phyloP scores from a whole-genome alignment of 2,113 vertebrate species.

The Mastomys natalensis region DNA sequence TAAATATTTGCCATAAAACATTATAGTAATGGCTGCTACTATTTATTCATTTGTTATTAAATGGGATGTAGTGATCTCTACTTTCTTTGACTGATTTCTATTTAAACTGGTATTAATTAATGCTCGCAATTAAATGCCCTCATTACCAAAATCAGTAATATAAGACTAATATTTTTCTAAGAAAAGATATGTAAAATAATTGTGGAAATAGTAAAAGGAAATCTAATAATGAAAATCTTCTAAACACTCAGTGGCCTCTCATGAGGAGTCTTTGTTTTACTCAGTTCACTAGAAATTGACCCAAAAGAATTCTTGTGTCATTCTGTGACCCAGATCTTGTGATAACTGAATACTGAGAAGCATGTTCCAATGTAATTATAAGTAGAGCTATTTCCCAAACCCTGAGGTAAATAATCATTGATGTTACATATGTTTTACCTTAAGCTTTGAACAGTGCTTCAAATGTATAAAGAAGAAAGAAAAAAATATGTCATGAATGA shows the following conservation, averaged over 20 bases:
- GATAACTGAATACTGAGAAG: neutral
- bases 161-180: constrained; percentile 24
- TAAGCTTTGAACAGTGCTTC: neutral
- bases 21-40: neutral
- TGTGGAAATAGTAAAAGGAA: neutral
- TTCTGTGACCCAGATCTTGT: neutral
- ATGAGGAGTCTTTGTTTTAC: neutral
- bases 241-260: fast-evolving
- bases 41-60: neutral
- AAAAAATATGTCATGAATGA: neutral
- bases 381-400: neutral
- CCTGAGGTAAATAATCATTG: neutral
- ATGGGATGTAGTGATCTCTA: neutral
- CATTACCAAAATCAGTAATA: neutral
- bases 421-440: neutral
- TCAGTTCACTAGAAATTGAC: neutral
- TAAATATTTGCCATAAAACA: neutral
- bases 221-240: neutral
- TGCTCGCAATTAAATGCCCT: neutral
- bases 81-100: neutral
- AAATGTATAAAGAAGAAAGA: neutral
- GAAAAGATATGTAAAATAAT: neutral
- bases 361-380: neutral
- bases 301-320: neutral
- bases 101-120: neutral